Evolutionary conservation across 23 tunicate genomes (phyloP), one percentile per base, ranked within the genome.

Genomic region (Ciona savignyi): DNA sequence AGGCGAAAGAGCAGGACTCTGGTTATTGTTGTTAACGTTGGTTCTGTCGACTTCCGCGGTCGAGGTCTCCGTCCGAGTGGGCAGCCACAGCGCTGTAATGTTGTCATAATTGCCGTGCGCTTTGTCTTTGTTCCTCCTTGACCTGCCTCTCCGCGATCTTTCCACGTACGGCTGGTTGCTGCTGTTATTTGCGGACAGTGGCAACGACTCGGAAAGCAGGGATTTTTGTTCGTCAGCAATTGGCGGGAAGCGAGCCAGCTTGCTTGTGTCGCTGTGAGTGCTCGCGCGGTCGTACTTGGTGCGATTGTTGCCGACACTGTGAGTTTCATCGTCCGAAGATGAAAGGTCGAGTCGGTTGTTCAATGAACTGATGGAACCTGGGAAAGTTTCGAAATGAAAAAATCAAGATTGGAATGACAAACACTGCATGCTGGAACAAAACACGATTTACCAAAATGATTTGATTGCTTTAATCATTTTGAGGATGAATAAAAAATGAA

Each of bases 261-360:
- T 42, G 9, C 56, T 15, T 42, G 11, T 42, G 9, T 6, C 56
- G 15, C 15, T 42, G 9, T 42, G 56, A 15, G 9, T 15, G 56
- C 11, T 42, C 56, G 15, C 9, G 56, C 15, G 56, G 9, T 42
- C 15, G 9, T 9, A 42, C 56, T 42, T n/a, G n/a, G n/a, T n/a
- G n/a, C n/a, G n/a, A n/a, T 24, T 65, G 69, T 24, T 24, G 24
- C 23, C 26, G 24, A 19, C 69, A 15, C 11, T 24, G 20, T 49
- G 19, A 30, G 33, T 24, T 72, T 72, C 78, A 9, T 51, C 64
- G 29, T 62, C 68, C 28, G 69, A 74, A 0, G 78, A 74, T 25
- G 78, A 74, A 62, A 74, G 78, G 49, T 74, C 78, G 26, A 74
- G 78, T 22, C 69, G 68, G 49, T 74, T 74, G 78, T 74, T 74